phyloP scores from a whole-genome alignment of 2,888 invertebrate species.

The Thecocarcelia acutangulata region DNA sequence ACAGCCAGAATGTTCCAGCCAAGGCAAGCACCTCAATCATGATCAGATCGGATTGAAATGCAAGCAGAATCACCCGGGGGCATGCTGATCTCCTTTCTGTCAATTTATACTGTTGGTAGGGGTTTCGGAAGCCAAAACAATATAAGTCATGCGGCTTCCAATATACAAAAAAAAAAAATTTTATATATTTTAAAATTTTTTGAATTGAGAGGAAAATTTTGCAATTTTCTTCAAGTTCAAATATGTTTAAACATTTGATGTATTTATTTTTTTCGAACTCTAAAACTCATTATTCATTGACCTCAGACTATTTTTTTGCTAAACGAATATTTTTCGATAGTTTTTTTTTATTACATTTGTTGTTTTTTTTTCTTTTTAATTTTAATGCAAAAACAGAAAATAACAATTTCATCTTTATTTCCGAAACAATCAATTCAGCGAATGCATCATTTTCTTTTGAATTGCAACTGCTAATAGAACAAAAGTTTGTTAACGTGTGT shows the following conservation, averaged over 20 bases:
- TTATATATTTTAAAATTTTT: too few species aligned
- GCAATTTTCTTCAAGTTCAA: not conserved
- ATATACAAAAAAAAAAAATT: too few species aligned
- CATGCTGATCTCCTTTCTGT: too few species aligned
- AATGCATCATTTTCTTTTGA: slow-evolving; percentile 57
- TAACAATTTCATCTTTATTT: slow-evolving; percentile 61
- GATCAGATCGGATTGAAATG: too few species aligned
- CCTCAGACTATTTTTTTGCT: not conserved
- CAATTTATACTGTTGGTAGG: too few species aligned
- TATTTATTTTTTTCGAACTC: not conserved
- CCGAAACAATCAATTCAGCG: slow-evolving; percentile 63
- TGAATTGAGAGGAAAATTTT: too few species aligned
- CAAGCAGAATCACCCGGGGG: too few species aligned
- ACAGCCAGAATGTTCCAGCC: too few species aligned
- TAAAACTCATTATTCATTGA: not conserved
- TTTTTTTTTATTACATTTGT: slow-evolving; percentile 12
- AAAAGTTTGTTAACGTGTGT: slow-evolving; percentile 29
- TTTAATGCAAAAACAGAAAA: not conserved
- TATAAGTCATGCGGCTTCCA: too few species aligned
- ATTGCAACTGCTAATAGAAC: slow-evolving; percentile 42
- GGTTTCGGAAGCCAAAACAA: too few species aligned
- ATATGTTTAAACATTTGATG: not conserved
- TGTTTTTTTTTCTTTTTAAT: slow-evolving; percentile 10
- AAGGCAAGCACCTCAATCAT: too few species aligned
- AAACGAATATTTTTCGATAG: not conserved